Evolutionary conservation across 2,797 vertebrate genomes (phyloP).

Genomic region (Poeciliopsis turneri): DNA sequence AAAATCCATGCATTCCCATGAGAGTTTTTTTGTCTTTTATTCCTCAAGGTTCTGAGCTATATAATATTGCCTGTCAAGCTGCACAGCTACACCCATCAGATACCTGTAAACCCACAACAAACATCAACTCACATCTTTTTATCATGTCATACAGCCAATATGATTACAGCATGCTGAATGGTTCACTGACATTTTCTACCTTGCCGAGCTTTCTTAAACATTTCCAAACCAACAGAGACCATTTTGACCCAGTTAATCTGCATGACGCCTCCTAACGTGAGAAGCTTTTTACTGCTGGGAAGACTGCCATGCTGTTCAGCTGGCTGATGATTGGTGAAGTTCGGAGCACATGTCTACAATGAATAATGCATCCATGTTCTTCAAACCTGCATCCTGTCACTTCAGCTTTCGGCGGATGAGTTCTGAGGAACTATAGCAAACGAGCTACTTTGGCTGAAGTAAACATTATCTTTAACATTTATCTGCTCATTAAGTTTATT

Average conservation of each 20-base stretch:
- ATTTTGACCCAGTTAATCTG: conserved; percentile 78
- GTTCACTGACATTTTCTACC: conserved; percentile 37
- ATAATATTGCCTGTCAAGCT: conserved; percentile 27
- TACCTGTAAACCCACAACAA: conserved; percentile 17
- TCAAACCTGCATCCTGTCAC: conserved; percentile 53
- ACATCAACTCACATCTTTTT: conserved; percentile 8
- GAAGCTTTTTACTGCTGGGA: conserved; percentile 69
- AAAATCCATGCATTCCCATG: conserved; percentile 14
- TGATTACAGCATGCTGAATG: conserved; percentile 35
- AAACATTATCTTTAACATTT: neutral
- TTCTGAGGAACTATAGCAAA: conserved; percentile 34
- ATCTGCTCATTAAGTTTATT: neutral
- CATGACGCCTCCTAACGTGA: conserved; percentile 71
- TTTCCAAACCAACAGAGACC: conserved; percentile 62
- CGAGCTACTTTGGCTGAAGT: conserved; percentile 22
- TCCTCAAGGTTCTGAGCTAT: conserved; percentile 30
- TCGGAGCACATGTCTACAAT: conserved; percentile 69
- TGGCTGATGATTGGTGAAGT: conserved; percentile 66
- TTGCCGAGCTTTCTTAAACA: conserved; percentile 35
- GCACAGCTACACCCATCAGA: conserved; percentile 5
- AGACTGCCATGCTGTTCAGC: conserved; percentile 70
- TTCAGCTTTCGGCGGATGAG: conserved; percentile 47
- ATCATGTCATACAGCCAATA: neutral
- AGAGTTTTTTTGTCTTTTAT: conserved; percentile 10
- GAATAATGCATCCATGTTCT: conserved; percentile 72